A percentile compares a stretch with the other conserved stretches of the same genome.
Conservation (phyloP, 2,113 vertebrate genomes). For the Acanthisitta chloris region DNA sequence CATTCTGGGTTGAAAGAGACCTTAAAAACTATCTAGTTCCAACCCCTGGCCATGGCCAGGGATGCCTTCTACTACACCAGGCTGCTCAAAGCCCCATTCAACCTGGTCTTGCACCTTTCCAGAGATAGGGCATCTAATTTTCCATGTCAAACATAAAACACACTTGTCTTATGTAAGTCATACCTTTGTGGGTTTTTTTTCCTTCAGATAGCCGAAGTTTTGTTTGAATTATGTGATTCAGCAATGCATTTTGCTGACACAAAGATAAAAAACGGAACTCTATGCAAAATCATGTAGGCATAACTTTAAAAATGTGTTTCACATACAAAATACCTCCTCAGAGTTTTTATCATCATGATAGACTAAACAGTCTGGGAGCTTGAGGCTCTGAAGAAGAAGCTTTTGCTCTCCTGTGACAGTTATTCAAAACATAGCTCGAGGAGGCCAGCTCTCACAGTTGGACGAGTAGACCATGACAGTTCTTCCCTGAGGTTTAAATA, state of each 20-base stretch:
- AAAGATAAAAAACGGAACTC: background rate
- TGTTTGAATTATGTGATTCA: conserved; percentile 11
- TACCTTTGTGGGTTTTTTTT: background rate
- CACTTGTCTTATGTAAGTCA: background rate
- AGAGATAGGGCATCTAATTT: background rate
- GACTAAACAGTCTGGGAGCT: conserved; percentile 8
- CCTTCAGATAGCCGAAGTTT: background rate
- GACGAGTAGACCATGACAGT: conserved; percentile 39
- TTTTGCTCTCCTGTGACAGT: conserved; percentile 34
- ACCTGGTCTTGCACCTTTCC: background rate
- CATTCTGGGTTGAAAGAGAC: background rate
- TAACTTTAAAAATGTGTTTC: conserved; percentile 20
- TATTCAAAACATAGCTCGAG: conserved; percentile 42
- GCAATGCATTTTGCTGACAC: background rate
- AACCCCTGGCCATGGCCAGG: background rate
- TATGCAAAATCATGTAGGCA: background rate
- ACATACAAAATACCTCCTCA: background rate
- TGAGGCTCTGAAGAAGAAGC: background rate
- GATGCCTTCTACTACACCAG: background rate
- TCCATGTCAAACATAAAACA: background rate
- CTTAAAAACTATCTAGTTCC: background rate
- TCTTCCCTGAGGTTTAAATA: conserved; percentile 50
- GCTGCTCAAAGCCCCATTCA: background rate
- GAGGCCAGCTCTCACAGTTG: background rate
- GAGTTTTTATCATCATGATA: background rate